Conservation (phyloP, 2,797 vertebrate genomes). For the Eremophila alpestris region DNA sequence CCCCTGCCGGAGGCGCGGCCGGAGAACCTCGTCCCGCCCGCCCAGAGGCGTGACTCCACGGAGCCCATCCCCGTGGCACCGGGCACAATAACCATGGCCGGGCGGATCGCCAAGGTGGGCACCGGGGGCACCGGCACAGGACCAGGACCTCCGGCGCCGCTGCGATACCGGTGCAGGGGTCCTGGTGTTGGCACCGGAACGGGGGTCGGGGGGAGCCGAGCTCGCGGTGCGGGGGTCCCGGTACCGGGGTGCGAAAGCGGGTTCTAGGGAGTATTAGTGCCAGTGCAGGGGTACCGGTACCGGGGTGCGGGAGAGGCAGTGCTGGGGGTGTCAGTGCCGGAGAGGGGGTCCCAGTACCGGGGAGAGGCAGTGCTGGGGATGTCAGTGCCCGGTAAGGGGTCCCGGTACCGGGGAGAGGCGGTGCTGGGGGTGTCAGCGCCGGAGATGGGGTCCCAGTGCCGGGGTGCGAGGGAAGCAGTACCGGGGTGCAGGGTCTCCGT, state of each 20-base stretch:
- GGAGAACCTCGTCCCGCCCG: neutral
- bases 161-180: neutral
- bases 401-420: neutral
- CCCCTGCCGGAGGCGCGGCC: neutral
- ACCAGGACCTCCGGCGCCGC: neutral
- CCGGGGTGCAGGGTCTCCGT: neutral
- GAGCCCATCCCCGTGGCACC: neutral
- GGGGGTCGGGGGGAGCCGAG: neutral
- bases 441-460: neutral
- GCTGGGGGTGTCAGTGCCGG: neutral
- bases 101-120: neutral
- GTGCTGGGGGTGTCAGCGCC: neutral
- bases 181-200: neutral
- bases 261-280: neutral
- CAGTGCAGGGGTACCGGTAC: neutral
- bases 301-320: neutral
- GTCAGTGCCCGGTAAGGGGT: neutral
- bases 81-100: neutral
- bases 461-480: neutral
- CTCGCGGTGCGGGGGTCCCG: too few species aligned
- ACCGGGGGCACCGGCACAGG: too few species aligned
- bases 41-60: neutral
- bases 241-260: neutral
- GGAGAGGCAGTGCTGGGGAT: rapidly evolving
- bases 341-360: neutral